Percentiles rank a stretch among this genome's conserved stretches.
phyloP scores from a whole-genome alignment of 2,113 vertebrate genomes.

The Mormyrus lacerda region DNA sequence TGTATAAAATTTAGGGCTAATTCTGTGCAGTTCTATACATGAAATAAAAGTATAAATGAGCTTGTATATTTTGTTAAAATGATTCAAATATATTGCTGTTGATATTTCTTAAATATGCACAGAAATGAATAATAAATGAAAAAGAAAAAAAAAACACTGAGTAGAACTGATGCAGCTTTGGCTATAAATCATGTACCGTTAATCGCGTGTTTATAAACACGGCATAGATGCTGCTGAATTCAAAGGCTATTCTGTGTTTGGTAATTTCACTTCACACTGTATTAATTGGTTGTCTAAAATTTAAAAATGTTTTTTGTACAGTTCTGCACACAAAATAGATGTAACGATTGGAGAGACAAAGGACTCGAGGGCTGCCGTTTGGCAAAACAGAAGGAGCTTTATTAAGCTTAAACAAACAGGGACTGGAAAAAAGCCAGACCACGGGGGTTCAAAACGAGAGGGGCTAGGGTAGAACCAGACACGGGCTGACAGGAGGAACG shows the following conservation, averaged over 20 bases:
- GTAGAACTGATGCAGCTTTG: neutral
- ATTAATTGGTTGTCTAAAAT: no score
- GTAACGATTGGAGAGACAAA: neutral
- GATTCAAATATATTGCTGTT: neutral
- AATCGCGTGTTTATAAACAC: neutral
- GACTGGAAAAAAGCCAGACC: neutral
- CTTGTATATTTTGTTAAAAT: neutral
- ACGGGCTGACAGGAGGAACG: neutral
- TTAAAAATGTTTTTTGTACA: no score
- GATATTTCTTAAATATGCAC: neutral
- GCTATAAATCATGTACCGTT: neutral
- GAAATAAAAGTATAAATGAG: neutral
- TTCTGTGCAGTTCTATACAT: neutral
- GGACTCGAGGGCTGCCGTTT: neutral
- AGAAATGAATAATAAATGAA: slow-evolving; percentile 12
- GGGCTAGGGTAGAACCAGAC: neutral
- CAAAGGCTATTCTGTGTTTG: neutral
- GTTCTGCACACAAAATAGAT: neutral
- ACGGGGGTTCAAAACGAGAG: neutral
- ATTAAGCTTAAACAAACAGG: neutral
- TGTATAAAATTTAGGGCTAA: neutral
- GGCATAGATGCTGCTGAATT: neutral
- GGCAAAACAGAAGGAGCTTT: neutral
- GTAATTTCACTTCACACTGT: no score
- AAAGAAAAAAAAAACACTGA: neutral